Percentiles rank a stretch among this genome's conserved stretches.
Evolutionary conservation across 2,888 invertebrate species (phyloP).

Genomic region (Megalurothrips usitatus): DNA sequence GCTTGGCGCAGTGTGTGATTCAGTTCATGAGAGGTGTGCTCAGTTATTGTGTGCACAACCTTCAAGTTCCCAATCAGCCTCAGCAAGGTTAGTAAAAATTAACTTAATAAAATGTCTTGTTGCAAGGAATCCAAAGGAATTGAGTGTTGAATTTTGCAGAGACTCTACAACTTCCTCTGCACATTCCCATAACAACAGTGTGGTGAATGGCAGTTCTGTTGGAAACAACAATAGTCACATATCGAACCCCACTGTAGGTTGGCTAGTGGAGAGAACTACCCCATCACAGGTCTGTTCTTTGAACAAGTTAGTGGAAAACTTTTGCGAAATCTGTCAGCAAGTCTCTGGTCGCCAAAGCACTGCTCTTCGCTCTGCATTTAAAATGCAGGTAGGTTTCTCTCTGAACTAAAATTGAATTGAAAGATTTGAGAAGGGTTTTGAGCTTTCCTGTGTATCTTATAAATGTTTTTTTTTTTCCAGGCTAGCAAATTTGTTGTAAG

Average conservation of each 20-base stretch:
- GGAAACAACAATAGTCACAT: conserved; percentile 36
- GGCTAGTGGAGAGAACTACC: conserved; percentile 63
- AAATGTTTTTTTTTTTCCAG: conserved; percentile 46
- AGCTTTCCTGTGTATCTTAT: not conserved
- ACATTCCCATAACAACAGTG: conserved; percentile 42
- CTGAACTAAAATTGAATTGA: not conserved
- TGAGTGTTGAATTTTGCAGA: not conserved
- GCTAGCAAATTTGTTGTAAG: conserved; percentile 85
- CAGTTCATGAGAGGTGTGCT: conserved; percentile 87
- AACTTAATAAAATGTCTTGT: conserved; percentile 35
- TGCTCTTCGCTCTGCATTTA: conserved; percentile 74
- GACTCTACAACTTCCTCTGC: not conserved
- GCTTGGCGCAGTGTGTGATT: conserved; percentile 78
- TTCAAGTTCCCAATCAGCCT: not conserved
- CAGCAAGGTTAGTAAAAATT: conserved; percentile 59
- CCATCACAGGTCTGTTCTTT: conserved; percentile 73
- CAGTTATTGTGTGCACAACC: conserved; percentile 60
- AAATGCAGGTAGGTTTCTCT: conserved; percentile 50
- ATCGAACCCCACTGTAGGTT: conserved; percentile 48
- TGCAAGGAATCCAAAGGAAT: not conserved
- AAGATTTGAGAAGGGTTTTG: conserved; percentile 1
- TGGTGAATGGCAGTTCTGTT: conserved; percentile 41
- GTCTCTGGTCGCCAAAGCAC: conserved; percentile 72
- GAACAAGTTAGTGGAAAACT: conserved; percentile 70
- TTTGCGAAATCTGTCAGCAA: conserved; percentile 69